These are phyloP conservation scores for Leucoma salicis DNA, from an alignment of 2,888 invertebrate genomes.

Conservation along the genomic window DNA sequence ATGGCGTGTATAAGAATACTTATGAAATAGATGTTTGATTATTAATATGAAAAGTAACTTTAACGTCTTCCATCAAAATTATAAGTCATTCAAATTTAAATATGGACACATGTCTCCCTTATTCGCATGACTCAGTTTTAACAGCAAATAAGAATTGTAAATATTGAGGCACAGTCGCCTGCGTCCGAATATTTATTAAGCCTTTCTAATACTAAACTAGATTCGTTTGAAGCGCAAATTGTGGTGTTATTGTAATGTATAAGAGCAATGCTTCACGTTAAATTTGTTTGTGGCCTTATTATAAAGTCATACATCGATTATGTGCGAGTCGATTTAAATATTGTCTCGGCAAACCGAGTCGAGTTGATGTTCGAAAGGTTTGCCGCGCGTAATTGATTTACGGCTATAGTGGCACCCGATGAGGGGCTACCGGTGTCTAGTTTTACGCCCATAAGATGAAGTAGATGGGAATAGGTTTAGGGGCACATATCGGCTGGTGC, in stretches of 20 bases:
- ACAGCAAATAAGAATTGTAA: too few species aligned
- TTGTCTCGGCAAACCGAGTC: too few species aligned
- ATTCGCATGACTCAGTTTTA: not conserved
- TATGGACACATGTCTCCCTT: too few species aligned
- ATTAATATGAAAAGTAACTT: too few species aligned
- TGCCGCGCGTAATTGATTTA: too few species aligned
- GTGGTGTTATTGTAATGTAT: constrained; percentile 52
- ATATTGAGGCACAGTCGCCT: constrained; percentile 52
- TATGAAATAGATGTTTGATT: too few species aligned
- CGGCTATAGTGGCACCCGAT: constrained; percentile 66
- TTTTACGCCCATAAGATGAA: constrained; percentile 27
- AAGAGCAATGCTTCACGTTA: constrained; percentile 65
- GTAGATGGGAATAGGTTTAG: constrained; percentile 34
- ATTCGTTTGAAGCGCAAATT: constrained; percentile 58
- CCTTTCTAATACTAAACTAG: constrained; percentile 42
- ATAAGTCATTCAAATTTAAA: too few species aligned
- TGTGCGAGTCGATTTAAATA: too few species aligned
- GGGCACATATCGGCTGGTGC: constrained; percentile 51
- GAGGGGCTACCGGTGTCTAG: constrained; percentile 56
- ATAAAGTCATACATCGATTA: too few species aligned
- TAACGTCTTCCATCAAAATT: too few species aligned
- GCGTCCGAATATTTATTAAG: constrained; percentile 60
- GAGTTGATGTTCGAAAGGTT: too few species aligned
- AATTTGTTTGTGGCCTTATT: constrained; percentile 80
- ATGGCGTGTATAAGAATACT: too few species aligned